These are phyloP conservation scores for Chroicocephalus ridibundus DNA, from an alignment of 2,113 vertebrate genomes.

Conservation along the genomic window DNA sequence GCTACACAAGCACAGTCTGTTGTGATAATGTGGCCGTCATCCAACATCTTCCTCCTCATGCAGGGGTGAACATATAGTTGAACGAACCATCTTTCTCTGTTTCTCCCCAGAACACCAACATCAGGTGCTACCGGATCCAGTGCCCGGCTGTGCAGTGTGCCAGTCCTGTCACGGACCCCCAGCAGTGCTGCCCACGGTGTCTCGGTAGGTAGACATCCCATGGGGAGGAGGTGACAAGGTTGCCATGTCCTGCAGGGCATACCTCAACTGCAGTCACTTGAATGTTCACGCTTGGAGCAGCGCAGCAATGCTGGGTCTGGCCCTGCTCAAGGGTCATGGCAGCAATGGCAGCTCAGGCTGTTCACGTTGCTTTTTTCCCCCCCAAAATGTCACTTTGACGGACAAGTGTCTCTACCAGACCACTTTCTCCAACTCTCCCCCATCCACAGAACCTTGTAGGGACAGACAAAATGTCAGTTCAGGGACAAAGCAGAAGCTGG, in stretches of 20 bases:
- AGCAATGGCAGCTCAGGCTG: background rate
- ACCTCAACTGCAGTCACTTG: background rate
- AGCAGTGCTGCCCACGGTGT: conserved; percentile 90
- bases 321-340: background rate
- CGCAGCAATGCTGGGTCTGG: rapidly evolving
- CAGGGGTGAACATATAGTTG: background rate
- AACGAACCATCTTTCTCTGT: rapidly evolving
- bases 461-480: background rate
- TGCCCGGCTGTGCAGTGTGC: conserved; percentile 85
- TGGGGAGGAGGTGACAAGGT: background rate
- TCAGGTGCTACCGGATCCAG: conserved; percentile 89
- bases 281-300: rapidly evolving
- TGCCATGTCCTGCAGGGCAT: rapidly evolving
- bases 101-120: conserved; percentile 78
- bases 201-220: conserved; percentile 73
- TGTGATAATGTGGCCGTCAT: rapidly evolving
- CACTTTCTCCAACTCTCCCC: background rate
- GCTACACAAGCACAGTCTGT: background rate
- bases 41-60: background rate
- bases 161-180: conserved; percentile 82
- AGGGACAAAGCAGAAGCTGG: background rate
- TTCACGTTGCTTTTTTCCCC: rapidly evolving
- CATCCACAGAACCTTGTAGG: background rate
- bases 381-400: background rate
- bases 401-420: background rate